These are phyloP conservation scores for Vidua chalybeata DNA, from an alignment of 2,113 vertebrate genomes.

Conservation along the genomic window DNA sequence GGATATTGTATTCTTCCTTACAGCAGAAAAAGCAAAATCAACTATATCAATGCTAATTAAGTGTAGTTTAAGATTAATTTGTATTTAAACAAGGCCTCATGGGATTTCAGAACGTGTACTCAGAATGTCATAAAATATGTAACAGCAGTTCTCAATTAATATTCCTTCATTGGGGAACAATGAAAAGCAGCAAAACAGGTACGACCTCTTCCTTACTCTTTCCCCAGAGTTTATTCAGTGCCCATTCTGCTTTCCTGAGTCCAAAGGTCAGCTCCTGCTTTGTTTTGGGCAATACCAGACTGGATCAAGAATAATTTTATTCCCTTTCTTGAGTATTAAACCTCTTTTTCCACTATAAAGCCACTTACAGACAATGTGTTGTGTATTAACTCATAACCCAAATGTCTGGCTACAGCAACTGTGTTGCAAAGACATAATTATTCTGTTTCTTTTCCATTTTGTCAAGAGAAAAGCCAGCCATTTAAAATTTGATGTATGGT, in stretches of 20 bases:
- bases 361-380: not conserved
- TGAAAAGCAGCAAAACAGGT: slow-evolving; percentile 60
- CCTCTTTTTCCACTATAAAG: not conserved
- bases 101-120: slow-evolving; percentile 64
- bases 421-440: not conserved
- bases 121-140: slow-evolving; percentile 68
- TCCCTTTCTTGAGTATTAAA: not conserved
- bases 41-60: slow-evolving; percentile 66
- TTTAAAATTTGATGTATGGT: not conserved
- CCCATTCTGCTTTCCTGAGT: not conserved
- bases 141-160: slow-evolving; percentile 71
- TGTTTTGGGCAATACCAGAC: not conserved
- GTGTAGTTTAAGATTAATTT: slow-evolving; percentile 68
- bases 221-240: not conserved
- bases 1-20: slow-evolving; percentile 64
- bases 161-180: slow-evolving; percentile 72
- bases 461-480: not conserved
- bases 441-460: not conserved
- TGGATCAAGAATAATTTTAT: not conserved
- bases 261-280: not conserved
- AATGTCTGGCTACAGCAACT: not conserved
- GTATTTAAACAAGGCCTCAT: slow-evolving; percentile 68
- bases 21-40: slow-evolving; percentile 57
- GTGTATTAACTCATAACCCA: slow-evolving; percentile 5
- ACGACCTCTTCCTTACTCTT: slow-evolving; percentile 48